Conservation (phyloP, 2,113 vertebrate genomes). For the Edolisoma coerulescens region DNA sequence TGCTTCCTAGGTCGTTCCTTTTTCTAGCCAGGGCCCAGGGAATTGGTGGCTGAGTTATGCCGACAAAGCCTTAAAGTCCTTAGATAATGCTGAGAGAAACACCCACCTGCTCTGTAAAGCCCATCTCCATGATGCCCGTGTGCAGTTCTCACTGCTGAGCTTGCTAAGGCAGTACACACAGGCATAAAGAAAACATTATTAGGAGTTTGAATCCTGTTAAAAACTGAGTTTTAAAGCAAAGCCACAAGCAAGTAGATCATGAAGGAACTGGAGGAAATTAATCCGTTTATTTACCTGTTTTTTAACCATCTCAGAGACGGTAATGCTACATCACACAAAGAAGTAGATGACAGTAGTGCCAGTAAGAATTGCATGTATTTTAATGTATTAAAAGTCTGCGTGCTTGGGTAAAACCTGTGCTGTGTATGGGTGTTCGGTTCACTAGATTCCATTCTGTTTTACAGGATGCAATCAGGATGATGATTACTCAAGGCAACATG, state of each 20-base stretch:
- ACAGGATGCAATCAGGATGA: constrained; percentile 92
- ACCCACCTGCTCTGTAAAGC: neutral
- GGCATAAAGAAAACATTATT: neutral
- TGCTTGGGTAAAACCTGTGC: neutral
- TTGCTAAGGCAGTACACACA: neutral
- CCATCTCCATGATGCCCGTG: rapidly evolving
- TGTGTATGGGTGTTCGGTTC: rapidly evolving
- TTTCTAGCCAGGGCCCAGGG: neutral
- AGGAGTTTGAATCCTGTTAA: neutral
- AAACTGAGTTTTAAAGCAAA: neutral
- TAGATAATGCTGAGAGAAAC: rapidly evolving
- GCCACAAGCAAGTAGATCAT: neutral
- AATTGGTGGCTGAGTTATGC: neutral
- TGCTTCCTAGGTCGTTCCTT: neutral
- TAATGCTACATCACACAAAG: neutral
- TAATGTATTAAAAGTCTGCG: rapidly evolving
- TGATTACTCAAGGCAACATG: constrained; percentile 89
- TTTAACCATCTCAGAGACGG: neutral
- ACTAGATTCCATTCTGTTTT: neutral
- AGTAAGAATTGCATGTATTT: neutral
- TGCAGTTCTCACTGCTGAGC: rapidly evolving
- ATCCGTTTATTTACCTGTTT: neutral
- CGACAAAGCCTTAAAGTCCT: neutral
- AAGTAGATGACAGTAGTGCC: neutral
- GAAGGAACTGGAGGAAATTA: neutral